phyloP scores from a whole-genome alignment of 2,797 vertebrate species.

The Halcyon smyrnensis region DNA sequence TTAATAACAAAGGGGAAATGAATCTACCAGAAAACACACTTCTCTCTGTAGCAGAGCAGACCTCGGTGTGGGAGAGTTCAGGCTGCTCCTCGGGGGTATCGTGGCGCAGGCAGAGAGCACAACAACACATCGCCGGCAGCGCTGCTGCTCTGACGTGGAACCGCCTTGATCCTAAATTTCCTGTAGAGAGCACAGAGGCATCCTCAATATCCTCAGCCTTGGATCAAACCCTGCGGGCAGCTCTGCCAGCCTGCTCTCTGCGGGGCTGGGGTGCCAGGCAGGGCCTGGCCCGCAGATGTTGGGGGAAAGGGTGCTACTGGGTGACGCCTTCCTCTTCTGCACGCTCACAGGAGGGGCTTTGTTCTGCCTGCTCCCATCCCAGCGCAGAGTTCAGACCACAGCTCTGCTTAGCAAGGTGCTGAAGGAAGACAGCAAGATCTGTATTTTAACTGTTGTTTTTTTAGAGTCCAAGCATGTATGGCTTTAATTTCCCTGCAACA shows the following conservation, averaged over 20 bases:
- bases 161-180: background rate
- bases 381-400: background rate
- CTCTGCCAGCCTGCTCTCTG: background rate
- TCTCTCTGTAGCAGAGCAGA: background rate
- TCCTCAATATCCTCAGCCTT: background rate
- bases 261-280: background rate
- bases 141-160: accelerated
- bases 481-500: background rate
- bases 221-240: background rate
- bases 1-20: conserved; percentile 36
- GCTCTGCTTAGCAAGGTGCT: background rate
- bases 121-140: background rate
- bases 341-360: background rate
- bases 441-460: background rate
- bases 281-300: background rate
- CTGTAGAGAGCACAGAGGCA: background rate
- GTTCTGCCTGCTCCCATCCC: background rate
- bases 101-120: background rate
- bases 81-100: background rate
- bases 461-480: accelerated
- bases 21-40: background rate
- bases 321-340: background rate
- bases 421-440: background rate
- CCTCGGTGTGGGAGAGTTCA: background rate
- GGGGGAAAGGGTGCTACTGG: background rate